Evolutionary conservation across 1,140 invertebrate genomes (phyloP), one percentile per base, ranked within the genome.

Genomic region (Aphidius gifuensis): DNA sequence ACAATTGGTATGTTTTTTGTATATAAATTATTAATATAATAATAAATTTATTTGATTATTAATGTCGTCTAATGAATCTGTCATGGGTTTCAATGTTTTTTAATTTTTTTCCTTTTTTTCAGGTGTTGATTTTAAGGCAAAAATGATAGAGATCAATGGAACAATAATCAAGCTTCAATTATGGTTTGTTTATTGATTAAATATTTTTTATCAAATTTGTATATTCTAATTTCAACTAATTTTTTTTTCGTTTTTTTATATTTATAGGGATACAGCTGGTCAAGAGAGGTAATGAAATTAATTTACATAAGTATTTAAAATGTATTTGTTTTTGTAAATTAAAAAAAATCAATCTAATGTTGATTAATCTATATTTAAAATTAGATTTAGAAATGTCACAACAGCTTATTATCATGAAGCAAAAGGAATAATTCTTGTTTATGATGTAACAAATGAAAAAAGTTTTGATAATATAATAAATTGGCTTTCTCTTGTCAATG

Each of bases 121-220:
- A 98, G 96, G 96, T 77, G 98, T 98, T 79, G 96, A 99, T 83
- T 99, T 98, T 83, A 99, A 98, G 86, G 98, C 98, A 80, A 91
- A 96, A 82, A 98, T 96, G 75, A 97, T 98, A 76, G 96, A 98
- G 83, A 85, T 98, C 72, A 92, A 97, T 80, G 95, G 94, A 45
- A 98, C 98, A 81, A 98, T 97, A 85, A 98, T 98, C 64, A 98
- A 98, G 84, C 83, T 98, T 74, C 96, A 98, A 85, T 97, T 98
- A 87, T 98, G 96, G 95, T 92, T 53, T 6, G 47, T 63, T 61
- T 16, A 16, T 16, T 16, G 1, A 16, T 16, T 16, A 16, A 16
- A 16, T 16, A 16, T 16, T 16, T 16, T 16, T 16, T 16, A 16
- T 16, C 16, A 16, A 16, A 16, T 62, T 73, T 77, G 0, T 69